Evolutionary conservation across 23 tunicate species (phyloP), one percentile per base, ranked within the genome.

Genomic region (Trididemnum clinides): DNA sequence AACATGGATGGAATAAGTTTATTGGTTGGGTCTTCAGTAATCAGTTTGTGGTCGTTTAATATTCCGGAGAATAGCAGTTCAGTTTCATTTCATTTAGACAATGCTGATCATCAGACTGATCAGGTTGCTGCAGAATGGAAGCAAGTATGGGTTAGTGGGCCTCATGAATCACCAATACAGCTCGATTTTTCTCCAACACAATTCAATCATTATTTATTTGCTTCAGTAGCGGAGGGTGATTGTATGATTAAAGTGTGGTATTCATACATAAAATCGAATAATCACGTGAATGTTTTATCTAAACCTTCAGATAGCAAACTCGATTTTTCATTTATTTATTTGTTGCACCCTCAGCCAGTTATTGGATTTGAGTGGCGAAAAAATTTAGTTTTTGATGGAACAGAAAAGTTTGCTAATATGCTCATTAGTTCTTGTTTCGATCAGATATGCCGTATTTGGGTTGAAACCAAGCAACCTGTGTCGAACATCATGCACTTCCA

Each of bases 201-300:
- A 27, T 80, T 87, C 23, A 21, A 54, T 1, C 23, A 59, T 34
- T 73, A 71, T 19, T 38, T 94, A 63, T 94, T 94, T 64, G 98
- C 94, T 28, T 94, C 98, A 22, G 57, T 94, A 0, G 37, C 94
- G 0, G 12, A 25, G 4, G 91, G 89, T 20, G 98, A 94, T 21
- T 80, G 84, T 77, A 89, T 89, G 93, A 94, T 94, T 30, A 94
- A 89, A 82, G 94, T 94, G 21, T 94, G 98, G 98, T 88, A 88
- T 34, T 36, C 72, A 0, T 32, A 29, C 28, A 57, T 63, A 58
- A 64, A 72, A 18, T 51, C 27, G 19, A 64, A 38, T 21, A 18
- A 21, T 4, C 51, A 81, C 20, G 36, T 36, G 2, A 64, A 81
- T 33, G 72, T 57, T 37, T 44, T 72, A 59, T 72, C 58, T n/a